Evolutionary conservation across 2,888 invertebrate species (phyloP).

Genomic region (Allolobophora icterica): DNA sequence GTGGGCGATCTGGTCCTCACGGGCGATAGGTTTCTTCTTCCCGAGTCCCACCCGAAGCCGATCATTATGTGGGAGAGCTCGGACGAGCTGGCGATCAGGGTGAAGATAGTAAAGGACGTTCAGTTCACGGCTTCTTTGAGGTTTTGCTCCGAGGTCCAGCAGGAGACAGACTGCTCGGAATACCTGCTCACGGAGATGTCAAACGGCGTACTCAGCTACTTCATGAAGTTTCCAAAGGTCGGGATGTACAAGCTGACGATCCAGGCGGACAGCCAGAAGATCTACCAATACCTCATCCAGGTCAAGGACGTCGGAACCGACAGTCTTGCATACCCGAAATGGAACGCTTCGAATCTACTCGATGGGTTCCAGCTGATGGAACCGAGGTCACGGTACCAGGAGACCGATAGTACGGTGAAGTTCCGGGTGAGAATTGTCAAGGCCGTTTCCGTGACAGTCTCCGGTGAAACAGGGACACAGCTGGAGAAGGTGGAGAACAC

Average conservation of each 20-base stretch:
- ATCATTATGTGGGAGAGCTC: background rate
- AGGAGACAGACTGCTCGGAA: conserved; percentile 30
- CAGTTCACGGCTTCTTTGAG: background rate
- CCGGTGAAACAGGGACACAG: background rate
- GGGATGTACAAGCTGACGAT: conserved; percentile 39
- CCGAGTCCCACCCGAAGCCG: conserved; percentile 1
- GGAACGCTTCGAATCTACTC: background rate
- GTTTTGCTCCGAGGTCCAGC: background rate
- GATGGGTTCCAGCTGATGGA: conserved; percentile 31
- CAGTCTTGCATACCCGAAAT: conserved; percentile 31
- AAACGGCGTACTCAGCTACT: background rate
- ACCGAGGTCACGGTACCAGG: conserved; percentile 20
- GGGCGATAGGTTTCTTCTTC: background rate
- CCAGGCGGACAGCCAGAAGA: background rate
- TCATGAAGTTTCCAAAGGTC: conserved; percentile 33
- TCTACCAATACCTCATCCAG: conserved; percentile 37
- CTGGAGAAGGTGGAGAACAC: background rate
- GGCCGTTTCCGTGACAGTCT: background rate
- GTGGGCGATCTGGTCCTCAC: background rate
- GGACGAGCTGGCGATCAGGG: conserved; percentile 3
- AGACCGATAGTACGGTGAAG: background rate
- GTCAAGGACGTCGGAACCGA: conserved; percentile 23
- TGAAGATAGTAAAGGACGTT: conserved; percentile 23
- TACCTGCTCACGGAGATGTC: conserved; percentile 24
- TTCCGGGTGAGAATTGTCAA: background rate